Base-by-base conservation (phyloP, 2,888 invertebrate species). In the Phrixothrix hirtus region DNA sequence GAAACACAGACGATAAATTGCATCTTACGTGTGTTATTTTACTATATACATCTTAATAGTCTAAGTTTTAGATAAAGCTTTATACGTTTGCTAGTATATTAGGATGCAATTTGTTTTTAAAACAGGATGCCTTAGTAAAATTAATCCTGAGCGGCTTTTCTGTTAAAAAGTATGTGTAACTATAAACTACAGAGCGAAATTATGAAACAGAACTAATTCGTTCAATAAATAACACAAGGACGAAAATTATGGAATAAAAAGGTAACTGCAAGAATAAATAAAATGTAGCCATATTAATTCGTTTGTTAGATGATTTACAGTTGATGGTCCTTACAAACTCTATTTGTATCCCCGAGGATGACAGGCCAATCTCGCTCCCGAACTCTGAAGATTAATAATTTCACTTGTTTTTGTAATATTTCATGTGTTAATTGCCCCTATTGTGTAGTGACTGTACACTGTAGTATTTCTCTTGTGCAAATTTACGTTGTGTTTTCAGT, bases 401-500 rank as follows among this genome's bases (percentile, higher is more conserved):
- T 71, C 66, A 71, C 71, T 73, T 73, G 71, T 72, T 73, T 72
- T 72, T 69, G 69, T 72, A 72, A 74, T 74, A 74, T 71, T 72
- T 74, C 73, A 74, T 70, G 64, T 70, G 72, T 71, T 74, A 74
- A 74, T 74, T 72, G 72, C 69, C 64, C 32, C 50, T 26, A 46
- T 55, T 55, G 55, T 51, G 30, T 5, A 15, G 21, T 36, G 25
- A 36, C 31, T 34, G 38, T 43, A 12, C 26, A 25, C 21, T 37
- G 26, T 27, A 30, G 25, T 25, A 42, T 42, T 25, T 39, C 37
- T 30, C 47, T 38, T 26, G 38, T 39, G 38, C 25, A 38, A 32
- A 39, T 47, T 47, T 47, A 29, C 16, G 29, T 30, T 41, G 32
- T 38, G 38, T 39, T 47, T 46, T 45, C 45, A 36, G 36, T 45